phyloP scores from a whole-genome alignment of 2,113 vertebrate genomes.

The Syrmaticus mikado region DNA sequence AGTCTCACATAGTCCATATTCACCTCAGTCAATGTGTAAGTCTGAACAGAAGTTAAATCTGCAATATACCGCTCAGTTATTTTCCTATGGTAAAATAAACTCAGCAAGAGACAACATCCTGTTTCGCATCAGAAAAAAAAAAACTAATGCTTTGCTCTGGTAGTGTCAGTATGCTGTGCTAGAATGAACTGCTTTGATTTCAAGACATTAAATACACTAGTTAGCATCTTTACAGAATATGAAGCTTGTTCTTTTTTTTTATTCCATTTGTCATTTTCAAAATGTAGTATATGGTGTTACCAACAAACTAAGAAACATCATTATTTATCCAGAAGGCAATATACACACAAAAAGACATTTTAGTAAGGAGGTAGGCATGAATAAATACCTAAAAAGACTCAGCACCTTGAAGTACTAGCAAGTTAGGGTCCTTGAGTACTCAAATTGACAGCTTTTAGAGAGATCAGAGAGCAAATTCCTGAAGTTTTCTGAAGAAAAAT shows the following conservation, averaged over 20 bases:
- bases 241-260: neutral
- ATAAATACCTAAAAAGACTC: neutral
- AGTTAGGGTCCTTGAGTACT: neutral
- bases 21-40: neutral
- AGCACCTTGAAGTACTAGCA: neutral
- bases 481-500: neutral
- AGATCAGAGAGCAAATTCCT: neutral
- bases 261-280: neutral
- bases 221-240: neutral
- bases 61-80: neutral
- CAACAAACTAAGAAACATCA: neutral
- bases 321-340: neutral
- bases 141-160: neutral
- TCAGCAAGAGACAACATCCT: neutral
- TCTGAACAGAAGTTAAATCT: neutral
- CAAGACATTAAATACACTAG: neutral
- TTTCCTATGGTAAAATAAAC: neutral
- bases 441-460: neutral
- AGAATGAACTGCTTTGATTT: neutral
- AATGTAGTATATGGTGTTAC: neutral
- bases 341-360: neutral
- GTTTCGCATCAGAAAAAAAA: neutral
- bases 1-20: neutral
- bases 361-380: neutral
- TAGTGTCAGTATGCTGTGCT: neutral